Base-by-base conservation (phyloP, 2,888 invertebrate species). In the Athalia cordata region DNA sequence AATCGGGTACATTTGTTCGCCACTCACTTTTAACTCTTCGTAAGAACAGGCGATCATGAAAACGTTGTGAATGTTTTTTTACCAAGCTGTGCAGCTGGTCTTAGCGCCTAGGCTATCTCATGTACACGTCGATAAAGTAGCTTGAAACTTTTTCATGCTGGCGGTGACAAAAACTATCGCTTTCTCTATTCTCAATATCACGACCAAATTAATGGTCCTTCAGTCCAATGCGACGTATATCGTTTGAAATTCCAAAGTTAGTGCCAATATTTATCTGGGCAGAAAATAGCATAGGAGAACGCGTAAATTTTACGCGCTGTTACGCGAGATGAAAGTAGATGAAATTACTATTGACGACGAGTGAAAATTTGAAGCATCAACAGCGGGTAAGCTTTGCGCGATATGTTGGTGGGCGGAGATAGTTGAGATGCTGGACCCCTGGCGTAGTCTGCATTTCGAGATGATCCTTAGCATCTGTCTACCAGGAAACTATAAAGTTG, bases 391-490 rank as follows among this genome's bases (percentile, higher is more conserved):
- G 79, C 50, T 68, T 67, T 59, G 72, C 77, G 76, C 81, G 62
- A 45, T 29, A 29, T 29, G 29, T 29, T 1, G 50, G 61, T 43
- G 77, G 76, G 62, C 78, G 81, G 78, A 86, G 86, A 86, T 85
- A 84, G 84, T 86, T 81, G 78, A 84, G 82, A 85, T 86, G 81
- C 82, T 81, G 81, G 45, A 59, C 45, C 57, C 15, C 77, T 78
- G 66, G 67, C 80, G 83, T 84, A 85, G 83, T 85, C 84, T 84
- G 81, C 81, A 84, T 85, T 86, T 87, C 84, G 86, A 86, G 89
- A 88, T 87, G 87, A 88, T 88, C 85, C 87, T 86, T 84, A 85
- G 86, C 87, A 86, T 88, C 87, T 83, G 61, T 77, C 49, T 83
- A 88, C 49, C 84, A 86, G 89, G 88, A 78, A 78, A 59, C 67